Conservation (phyloP, 2,888 invertebrate genomes). For the Agapetus fuscipes region DNA sequence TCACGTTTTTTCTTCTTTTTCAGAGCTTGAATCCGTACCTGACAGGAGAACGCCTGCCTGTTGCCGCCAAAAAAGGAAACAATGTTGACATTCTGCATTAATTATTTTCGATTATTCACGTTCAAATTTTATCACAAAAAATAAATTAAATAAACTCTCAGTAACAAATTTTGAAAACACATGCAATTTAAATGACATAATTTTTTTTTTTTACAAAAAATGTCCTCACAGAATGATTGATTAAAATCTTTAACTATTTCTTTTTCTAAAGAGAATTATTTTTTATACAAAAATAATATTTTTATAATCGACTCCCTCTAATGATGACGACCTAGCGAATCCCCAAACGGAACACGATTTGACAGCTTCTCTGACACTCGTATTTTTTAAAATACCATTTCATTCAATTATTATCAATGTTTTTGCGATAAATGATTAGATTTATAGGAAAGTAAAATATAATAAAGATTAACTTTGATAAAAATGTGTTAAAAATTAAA, state of each 20-base stretch:
- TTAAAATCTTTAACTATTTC: no score
- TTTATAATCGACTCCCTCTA: conserved; percentile 14
- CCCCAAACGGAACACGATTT: conserved; percentile 16
- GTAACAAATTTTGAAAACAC: background rate
- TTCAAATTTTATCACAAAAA: no score
- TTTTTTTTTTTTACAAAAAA: background rate
- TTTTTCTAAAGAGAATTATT: conserved; percentile 9
- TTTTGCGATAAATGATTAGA: conserved; percentile 7
- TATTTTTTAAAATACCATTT: conserved; percentile 14
- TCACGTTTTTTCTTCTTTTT: no score
- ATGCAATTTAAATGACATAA: background rate
- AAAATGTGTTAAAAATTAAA: conserved; percentile 15
- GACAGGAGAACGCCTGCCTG: conserved; percentile 75
- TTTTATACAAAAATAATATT: conserved; percentile 14
- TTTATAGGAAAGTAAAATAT: conserved; percentile 8
- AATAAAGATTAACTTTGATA: conserved; percentile 1
- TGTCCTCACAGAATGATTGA: no score
- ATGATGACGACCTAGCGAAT: conserved; percentile 19
- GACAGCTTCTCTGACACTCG: conserved; percentile 12
- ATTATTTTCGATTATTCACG: no score
- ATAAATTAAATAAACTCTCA: no score
- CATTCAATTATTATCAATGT: conserved; percentile 7
- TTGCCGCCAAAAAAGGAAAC: conserved; percentile 88
- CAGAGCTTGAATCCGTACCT: conserved; percentile 76
- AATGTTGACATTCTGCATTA: conserved; percentile 50